Conservation (phyloP, 2,113 vertebrate species). For the Coryphaenoides rupestris region DNA sequence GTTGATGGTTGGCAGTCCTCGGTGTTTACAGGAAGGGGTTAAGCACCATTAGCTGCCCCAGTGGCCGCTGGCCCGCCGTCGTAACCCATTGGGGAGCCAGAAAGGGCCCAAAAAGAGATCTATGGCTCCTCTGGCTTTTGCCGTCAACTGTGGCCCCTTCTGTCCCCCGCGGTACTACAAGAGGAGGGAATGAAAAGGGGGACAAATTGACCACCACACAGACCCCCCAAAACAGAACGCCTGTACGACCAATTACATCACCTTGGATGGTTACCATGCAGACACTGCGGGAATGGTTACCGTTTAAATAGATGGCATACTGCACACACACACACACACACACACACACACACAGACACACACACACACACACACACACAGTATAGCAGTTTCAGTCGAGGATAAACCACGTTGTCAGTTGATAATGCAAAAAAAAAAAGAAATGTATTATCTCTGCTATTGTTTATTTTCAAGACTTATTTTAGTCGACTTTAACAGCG, state of each 20-base stretch:
- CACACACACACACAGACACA: too few species aligned
- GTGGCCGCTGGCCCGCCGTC: conserved; percentile 14
- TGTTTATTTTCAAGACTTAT: too few species aligned
- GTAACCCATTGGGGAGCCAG: conserved; percentile 4
- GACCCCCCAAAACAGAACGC: conserved; percentile 20
- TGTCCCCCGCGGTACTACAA: conserved; percentile 5
- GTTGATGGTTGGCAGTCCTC: background rate
- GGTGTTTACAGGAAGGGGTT: conserved; percentile 6
- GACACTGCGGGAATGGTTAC: conserved; percentile 24
- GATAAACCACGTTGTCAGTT: too few species aligned
- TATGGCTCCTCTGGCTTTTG: background rate
- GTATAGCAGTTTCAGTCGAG: too few species aligned
- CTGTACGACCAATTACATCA: conserved; percentile 10
- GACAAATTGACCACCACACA: conserved; percentile 35
- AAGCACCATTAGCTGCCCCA: conserved; percentile 7
- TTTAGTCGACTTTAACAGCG: too few species aligned
- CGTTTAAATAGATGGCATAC: conserved; percentile 16
- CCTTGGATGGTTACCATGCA: conserved; percentile 36
- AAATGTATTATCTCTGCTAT: too few species aligned
- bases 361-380: too few species aligned
- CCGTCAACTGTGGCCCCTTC: background rate
- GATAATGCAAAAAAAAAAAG: too few species aligned
- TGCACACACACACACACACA: too few species aligned
- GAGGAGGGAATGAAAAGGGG: conserved; percentile 27
- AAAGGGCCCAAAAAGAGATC: conserved; percentile 17